A percentile compares a stretch with the other conserved stretches of the same genome.
phyloP scores from a whole-genome alignment of 2,888 invertebrate genomes.

The Sepiola atlantica region DNA sequence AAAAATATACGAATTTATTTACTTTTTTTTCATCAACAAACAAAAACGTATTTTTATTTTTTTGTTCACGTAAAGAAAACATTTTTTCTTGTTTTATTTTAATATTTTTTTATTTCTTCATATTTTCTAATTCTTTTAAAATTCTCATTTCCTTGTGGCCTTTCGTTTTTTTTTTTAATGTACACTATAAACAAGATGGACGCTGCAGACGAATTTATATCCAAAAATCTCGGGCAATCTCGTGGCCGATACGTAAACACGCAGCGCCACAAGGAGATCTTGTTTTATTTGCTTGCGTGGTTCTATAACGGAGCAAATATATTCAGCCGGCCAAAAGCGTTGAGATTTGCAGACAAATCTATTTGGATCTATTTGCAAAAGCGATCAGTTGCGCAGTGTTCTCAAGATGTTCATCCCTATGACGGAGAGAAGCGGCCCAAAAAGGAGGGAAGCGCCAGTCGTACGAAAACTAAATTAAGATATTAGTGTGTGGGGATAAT shows the following conservation, averaged over 20 bases:
- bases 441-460: neutral
- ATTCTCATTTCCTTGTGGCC: neutral
- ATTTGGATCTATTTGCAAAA: neutral
- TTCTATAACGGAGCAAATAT: neutral
- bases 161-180: neutral
- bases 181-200: neutral
- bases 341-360: neutral
- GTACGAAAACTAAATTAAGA: neutral
- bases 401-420: neutral
- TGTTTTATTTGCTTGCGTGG: neutral
- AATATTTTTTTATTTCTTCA: neutral
- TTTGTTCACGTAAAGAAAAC: no score
- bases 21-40: no score
- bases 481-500: no score
- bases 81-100: neutral
- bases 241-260: neutral
- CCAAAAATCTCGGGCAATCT: neutral
- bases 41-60: no score
- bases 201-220: neutral
- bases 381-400: neutral
- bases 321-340: neutral
- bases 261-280: neutral
- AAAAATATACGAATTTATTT: no score
- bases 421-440: neutral
- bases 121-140: neutral